A percentile compares a stretch with the other conserved stretches of the same genome.
Conservation (phyloP, 2,888 invertebrate genomes). For the Caenorhabditis virilis region DNA sequence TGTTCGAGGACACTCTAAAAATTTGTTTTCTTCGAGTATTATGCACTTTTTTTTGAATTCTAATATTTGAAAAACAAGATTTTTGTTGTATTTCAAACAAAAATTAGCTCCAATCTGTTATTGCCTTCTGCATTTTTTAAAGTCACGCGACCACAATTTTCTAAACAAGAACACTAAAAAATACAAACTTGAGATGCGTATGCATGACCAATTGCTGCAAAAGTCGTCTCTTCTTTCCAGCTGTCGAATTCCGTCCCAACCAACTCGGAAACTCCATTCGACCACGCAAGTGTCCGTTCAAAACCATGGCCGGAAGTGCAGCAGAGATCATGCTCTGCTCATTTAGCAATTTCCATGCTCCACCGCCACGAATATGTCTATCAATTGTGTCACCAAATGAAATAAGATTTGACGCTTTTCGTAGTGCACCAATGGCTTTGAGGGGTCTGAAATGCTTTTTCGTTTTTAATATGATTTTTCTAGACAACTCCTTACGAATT, state of each 20-base stretch:
- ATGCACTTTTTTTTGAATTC: background rate
- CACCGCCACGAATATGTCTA: constrained; percentile 78
- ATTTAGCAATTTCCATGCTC: constrained; percentile 84
- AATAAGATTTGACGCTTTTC: constrained; percentile 84
- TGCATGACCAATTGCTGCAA: constrained; percentile 86
- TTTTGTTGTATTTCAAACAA: background rate
- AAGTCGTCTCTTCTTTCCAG: constrained; percentile 81
- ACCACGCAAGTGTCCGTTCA: constrained; percentile 78
- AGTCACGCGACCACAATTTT: no score
- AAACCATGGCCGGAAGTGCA: constrained; percentile 84
- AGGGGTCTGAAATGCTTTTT: constrained; percentile 51
- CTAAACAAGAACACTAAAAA: background rate
- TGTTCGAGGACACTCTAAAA: constrained; percentile 55
- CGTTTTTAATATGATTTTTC: background rate
- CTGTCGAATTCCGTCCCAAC: constrained; percentile 91
- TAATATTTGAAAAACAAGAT: background rate
- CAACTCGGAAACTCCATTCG: constrained; percentile 83
- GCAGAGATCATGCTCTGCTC: constrained; percentile 83
- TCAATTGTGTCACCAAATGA: constrained; percentile 86
- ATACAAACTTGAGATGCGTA: constrained; percentile 78
- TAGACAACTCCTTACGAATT: constrained; percentile 17
- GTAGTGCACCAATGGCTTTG: constrained; percentile 77
- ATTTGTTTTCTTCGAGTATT: constrained; percentile 2
- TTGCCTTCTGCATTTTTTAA: no score
- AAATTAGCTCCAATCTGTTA: background rate